A percentile compares a stretch with the other conserved stretches of the same genome.
Evolutionary conservation across 2,888 invertebrate genomes (phyloP).

Genomic region (Gnatocerus cornutus): DNA sequence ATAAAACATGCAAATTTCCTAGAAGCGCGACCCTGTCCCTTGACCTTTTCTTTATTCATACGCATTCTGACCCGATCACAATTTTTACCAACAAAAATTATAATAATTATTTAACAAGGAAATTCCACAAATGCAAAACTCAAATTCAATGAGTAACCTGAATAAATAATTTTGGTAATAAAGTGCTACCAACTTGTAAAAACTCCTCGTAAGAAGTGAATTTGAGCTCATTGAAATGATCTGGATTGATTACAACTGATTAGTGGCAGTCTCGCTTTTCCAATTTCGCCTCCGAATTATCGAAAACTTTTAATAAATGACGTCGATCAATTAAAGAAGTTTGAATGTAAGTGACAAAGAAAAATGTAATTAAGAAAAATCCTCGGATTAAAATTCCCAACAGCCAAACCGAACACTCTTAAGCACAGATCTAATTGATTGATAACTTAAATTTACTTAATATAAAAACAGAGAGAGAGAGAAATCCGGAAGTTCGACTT

Average conservation of each 20-base stretch:
- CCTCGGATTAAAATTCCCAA: slow-evolving; percentile 32
- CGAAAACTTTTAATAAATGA: slow-evolving; percentile 45
- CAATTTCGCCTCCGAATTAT: slow-evolving; percentile 33
- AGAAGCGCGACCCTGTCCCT: too few species aligned
- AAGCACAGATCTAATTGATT: slow-evolving; percentile 38
- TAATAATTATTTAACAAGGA: too few species aligned
- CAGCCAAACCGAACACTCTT: slow-evolving; percentile 14
- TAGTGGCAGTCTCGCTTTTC: slow-evolving; percentile 24
- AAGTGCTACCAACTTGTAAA: too few species aligned
- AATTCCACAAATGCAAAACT: too few species aligned
- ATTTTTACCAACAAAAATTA: too few species aligned
- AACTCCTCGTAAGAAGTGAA: too few species aligned
- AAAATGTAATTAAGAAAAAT: slow-evolving; percentile 43
- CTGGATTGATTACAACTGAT: slow-evolving; percentile 42
- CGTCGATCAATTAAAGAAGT: slow-evolving; percentile 39
- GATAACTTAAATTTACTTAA: slow-evolving; percentile 34
- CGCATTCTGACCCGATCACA: too few species aligned
- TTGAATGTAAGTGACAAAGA: slow-evolving; percentile 36
- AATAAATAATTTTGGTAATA: too few species aligned
- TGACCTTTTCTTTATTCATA: too few species aligned
- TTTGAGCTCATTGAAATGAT: slow-evolving; percentile 27
- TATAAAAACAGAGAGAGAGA: slow-evolving; percentile 32
- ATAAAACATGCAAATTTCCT: too few species aligned
- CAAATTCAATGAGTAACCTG: too few species aligned
- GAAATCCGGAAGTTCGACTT: not conserved